These are phyloP conservation scores for Patagioenas fasciata DNA, from an alignment of 2,113 vertebrate genomes.

Conservation along the genomic window DNA sequence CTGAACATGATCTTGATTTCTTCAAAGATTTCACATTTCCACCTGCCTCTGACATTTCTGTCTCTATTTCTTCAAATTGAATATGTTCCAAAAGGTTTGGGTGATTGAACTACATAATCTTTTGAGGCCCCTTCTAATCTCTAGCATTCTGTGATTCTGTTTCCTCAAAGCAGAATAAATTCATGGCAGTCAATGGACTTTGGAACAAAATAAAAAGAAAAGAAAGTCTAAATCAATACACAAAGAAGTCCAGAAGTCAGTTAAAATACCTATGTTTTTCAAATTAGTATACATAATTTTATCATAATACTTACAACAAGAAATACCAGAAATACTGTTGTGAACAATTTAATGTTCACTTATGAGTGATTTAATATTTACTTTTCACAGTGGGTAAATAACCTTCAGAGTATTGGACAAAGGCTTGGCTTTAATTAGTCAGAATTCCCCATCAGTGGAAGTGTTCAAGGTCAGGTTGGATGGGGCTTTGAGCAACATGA, in stretches of 20 bases:
- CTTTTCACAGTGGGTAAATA: not conserved
- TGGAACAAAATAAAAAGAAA: not conserved
- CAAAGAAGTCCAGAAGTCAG: not conserved
- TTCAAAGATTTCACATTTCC: not conserved
- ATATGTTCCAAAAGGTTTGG: not conserved
- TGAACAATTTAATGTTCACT: not conserved
- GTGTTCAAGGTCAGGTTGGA: not conserved
- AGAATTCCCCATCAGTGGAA: not conserved
- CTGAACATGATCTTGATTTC: not conserved
- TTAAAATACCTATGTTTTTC: not conserved
- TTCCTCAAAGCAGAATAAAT: not conserved
- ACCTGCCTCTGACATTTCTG: not conserved
- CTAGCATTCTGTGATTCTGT: not conserved
- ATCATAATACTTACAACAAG: not conserved
- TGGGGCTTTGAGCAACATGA: not conserved
- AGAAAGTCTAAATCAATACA: not conserved
- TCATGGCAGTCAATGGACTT: not conserved
- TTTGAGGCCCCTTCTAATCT: too few relatives aligned
- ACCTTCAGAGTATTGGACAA: not conserved
- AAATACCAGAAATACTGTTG: not conserved
- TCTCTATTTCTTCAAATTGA: not conserved
- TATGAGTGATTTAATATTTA: not conserved
- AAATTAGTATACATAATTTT: not conserved
- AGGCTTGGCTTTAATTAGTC: not conserved
- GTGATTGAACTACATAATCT: too few relatives aligned